Evolutionary conservation across 1,140 invertebrate genomes (phyloP).

Genomic region (Drosophila saltans): DNA sequence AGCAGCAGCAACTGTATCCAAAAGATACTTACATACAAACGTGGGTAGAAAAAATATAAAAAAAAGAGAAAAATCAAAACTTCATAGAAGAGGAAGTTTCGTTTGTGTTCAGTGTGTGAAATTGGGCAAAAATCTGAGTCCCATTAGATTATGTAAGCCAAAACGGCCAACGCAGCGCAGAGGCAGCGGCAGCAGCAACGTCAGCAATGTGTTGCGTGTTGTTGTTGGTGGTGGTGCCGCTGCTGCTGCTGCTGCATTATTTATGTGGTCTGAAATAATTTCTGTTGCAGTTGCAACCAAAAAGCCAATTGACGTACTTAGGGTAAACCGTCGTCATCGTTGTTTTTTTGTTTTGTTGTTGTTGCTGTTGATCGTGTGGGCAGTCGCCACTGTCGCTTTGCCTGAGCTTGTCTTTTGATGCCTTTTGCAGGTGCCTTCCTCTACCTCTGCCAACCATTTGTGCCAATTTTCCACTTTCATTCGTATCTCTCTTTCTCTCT

Average conservation of each 20-base stretch:
- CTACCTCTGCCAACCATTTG: conserved; percentile 32
- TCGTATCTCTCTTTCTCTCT: conserved; percentile 33
- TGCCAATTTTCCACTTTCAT: conserved; percentile 75
- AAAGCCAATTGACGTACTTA: conserved; percentile 75
- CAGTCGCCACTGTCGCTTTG: conserved; percentile 49
- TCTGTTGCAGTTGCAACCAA: conserved; percentile 27
- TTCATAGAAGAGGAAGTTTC: conserved; percentile 66
- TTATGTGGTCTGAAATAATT: conserved; percentile 68
- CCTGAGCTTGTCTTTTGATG: conserved; percentile 28
- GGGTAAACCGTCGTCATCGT: conserved; percentile 64
- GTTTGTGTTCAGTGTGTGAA: conserved; percentile 44
- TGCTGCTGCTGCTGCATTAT: conserved; percentile 63
- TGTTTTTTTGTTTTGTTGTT: neutral
- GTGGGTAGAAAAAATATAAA: conserved; percentile 23
- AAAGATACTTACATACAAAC: conserved; percentile 21
- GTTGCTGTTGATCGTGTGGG: conserved; percentile 44
- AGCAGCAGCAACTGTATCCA: conserved; percentile 26
- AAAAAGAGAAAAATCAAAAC: neutral
- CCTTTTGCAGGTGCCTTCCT: conserved; percentile 41
- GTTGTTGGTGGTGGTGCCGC: conserved; percentile 11
- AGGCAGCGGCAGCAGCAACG: neutral
- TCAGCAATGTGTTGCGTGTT: conserved; percentile 30
- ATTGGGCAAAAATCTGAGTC: conserved; percentile 63
- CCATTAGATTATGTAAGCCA: conserved; percentile 76
- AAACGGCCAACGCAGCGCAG: conserved; percentile 18